Evolutionary conservation across 2,888 invertebrate genomes (phyloP).

Genomic region (Apodemia mormo): DNA sequence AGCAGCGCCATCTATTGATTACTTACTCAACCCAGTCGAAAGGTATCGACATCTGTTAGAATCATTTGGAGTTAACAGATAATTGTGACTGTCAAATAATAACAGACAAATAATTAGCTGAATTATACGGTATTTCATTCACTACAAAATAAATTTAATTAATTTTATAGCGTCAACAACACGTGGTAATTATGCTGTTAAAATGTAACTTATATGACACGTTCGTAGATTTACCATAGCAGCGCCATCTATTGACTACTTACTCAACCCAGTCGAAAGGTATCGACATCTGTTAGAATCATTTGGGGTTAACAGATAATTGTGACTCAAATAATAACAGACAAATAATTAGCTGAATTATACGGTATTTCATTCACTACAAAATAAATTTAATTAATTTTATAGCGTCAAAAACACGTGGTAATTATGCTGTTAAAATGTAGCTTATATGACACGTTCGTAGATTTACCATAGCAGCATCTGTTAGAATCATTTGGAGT

Average conservation of each 20-base stretch:
- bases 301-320: too few species aligned
- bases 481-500: not conserved
- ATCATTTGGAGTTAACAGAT: too few species aligned
- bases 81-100: too few species aligned
- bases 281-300: slow-evolving; percentile 23
- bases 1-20: slow-evolving; percentile 29
- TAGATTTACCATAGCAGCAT: slow-evolving; percentile 27
- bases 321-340: too few species aligned
- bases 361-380: too few species aligned
- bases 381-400: slow-evolving; percentile 27
- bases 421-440: slow-evolving; percentile 26
- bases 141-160: slow-evolving; percentile 27
- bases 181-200: slow-evolving; percentile 26
- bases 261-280: slow-evolving; percentile 27
- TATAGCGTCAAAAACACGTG: slow-evolving; percentile 27
- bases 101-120: too few species aligned
- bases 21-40: slow-evolving; percentile 28
- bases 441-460: slow-evolving; percentile 25
- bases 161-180: slow-evolving; percentile 27
- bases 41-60: slow-evolving; percentile 24
- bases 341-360: too few species aligned
- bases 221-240: slow-evolving; percentile 26
- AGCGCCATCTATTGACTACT: slow-evolving; percentile 29
- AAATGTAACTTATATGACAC: slow-evolving; percentile 26
- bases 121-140: too few species aligned